Percentiles rank a stretch among this genome's conserved stretches.
Conservation (phyloP, 2,113 vertebrate species). For the Peromyscus californicus region DNA sequence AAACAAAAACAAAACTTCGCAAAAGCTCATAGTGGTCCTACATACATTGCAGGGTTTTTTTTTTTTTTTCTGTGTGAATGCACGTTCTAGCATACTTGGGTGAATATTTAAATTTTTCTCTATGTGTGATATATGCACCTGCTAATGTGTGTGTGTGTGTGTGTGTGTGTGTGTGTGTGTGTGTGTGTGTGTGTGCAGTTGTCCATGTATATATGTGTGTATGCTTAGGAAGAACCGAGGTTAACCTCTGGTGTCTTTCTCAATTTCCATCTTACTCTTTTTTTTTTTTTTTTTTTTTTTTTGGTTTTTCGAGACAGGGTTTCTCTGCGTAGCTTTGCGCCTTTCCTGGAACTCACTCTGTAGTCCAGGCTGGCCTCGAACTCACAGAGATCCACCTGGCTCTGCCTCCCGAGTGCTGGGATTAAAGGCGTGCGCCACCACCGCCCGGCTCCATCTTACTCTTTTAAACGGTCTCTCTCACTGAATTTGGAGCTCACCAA, state of each 20-base stretch:
- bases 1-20: background rate
- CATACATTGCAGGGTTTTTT: accelerated
- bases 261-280: background rate
- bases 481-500: background rate
- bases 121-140: background rate
- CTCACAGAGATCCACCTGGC: too few relatives aligned
- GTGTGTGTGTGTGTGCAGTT: background rate
- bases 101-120: background rate
- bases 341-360: too few relatives aligned
- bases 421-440: too few relatives aligned
- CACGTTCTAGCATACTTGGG: background rate
- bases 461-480: too few relatives aligned
- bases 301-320: background rate
- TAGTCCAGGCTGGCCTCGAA: too few relatives aligned
- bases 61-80: background rate
- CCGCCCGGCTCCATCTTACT: background rate
- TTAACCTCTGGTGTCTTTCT: background rate
- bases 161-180: background rate
- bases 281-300: too few relatives aligned
- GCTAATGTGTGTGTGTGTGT: background rate
- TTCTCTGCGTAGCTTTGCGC: too few relatives aligned
- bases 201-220: background rate
- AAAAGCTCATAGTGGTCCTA: background rate
- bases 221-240: background rate
- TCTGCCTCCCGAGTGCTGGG: too few relatives aligned